Evolutionary conservation across 1,140 invertebrate species (phyloP), one percentile per base, ranked within the genome.

Genomic region (Holcopasites calliopsidis): DNA sequence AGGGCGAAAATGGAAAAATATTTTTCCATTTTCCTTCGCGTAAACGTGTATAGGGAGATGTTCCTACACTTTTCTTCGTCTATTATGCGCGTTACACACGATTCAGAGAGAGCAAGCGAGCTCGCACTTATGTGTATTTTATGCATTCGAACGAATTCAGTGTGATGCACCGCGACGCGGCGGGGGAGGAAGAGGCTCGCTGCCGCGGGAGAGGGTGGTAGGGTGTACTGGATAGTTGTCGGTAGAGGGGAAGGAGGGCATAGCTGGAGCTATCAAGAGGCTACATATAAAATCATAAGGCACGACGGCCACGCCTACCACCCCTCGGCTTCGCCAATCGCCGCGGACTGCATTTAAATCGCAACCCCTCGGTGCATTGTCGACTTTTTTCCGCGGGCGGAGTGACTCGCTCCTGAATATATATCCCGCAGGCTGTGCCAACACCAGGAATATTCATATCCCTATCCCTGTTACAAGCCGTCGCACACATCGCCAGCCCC

Each of bases 201-300:
- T 38, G 49, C 21, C 26, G 54, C 31, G 58, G 62, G 28, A 33
- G 65, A 44, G 66, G 55, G 52, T 49, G 77, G 50, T 38, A 33
- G 70, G 71, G 54, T 65, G 76, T 64, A 13, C n/a, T 66, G 77
- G 73, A 75, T 77, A 52, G 78, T 50, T 33, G 73, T 47, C 40
- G 33, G 44, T 31, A 28, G 61, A 54, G 31, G 23, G 61, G 38
- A 21, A 16, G 18, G 42, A 35, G 68, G 52, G 58, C 40, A 11
- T 57, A 71, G 60, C 76, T 52, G 70, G 82, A 84, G 71, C 81
- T 83, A 80, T 88, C 83, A 85, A 87, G 86, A 83, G 80, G 82
- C 83, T 89, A 87, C 85, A 89, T 88, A 90, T 89, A 90, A 90
- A 90, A 90, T 90, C 88, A 90, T 90, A 91, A 90, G 84, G 87